These are phyloP conservation scores for Osmoderma eremita DNA, from an alignment of 2,888 invertebrate genomes.

Conservation along the genomic window DNA sequence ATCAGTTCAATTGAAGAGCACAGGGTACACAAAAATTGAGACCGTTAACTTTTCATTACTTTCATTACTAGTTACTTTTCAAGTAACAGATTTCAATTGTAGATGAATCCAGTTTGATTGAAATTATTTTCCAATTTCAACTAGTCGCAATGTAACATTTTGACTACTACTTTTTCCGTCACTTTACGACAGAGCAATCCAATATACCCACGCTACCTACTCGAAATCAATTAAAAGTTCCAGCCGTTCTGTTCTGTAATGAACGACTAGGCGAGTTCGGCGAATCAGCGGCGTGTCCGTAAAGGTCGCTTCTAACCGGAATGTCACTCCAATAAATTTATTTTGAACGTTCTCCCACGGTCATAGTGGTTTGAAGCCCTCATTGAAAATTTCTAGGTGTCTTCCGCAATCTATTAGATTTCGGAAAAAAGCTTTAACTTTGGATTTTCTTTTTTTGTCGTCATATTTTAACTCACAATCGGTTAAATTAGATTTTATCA, in stretches of 20 bases:
- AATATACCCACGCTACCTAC: slow-evolving; percentile 8
- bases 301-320: slow-evolving; percentile 27
- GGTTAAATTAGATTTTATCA: neutral
- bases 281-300: slow-evolving; percentile 23
- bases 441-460: neutral
- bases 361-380: slow-evolving; percentile 14
- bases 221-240: slow-evolving; percentile 38
- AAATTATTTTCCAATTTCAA: slow-evolving; percentile 20
- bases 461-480: neutral
- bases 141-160: slow-evolving; percentile 2
- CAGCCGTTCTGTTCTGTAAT: slow-evolving; percentile 27
- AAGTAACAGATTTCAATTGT: neutral
- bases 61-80: neutral
- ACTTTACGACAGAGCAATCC: slow-evolving; percentile 28
- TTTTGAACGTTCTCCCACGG: slow-evolving; percentile 24
- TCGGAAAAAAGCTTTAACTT: slow-evolving; percentile 8
- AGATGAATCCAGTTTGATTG: slow-evolving; percentile 5
- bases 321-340: slow-evolving; percentile 36
- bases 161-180: slow-evolving; percentile 18
- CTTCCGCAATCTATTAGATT: slow-evolving; percentile 18
- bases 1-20: neutral
- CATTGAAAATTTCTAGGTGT: slow-evolving; percentile 30
- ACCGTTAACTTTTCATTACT: neutral
- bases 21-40: neutral
- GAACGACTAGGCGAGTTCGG: slow-evolving; percentile 21